These are phyloP conservation scores for Dynastes tityus DNA, from an alignment of 2,888 invertebrate genomes.

Conservation along the genomic window DNA sequence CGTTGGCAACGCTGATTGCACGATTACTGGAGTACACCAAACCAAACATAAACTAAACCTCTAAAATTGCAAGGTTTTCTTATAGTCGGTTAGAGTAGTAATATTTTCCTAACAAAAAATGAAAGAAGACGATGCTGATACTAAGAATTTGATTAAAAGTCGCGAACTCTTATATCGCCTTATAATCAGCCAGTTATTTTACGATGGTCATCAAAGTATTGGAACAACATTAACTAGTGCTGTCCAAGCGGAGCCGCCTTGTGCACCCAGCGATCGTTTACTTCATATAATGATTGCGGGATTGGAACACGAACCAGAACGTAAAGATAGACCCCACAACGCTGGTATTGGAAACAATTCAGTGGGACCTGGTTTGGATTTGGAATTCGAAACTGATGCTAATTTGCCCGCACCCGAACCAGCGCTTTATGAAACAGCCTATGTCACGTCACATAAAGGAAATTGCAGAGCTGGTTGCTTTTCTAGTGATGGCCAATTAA, in stretches of 20 bases:
- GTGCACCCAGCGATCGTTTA: conserved; percentile 95
- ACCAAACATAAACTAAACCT: too few species aligned
- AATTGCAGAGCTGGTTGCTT: conserved; percentile 97
- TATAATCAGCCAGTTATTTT: conserved; percentile 96
- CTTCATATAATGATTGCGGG: conserved; percentile 90
- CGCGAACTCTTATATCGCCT: conserved; percentile 91
- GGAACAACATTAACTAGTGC: conserved; percentile 88
- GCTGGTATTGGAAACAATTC: conserved; percentile 77
- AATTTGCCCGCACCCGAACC: conserved; percentile 95
- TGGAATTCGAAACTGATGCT: conserved; percentile 97
- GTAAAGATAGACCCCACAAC: conserved; percentile 76
- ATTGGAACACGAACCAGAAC: conserved; percentile 86
- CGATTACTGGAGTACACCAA: too few species aligned
- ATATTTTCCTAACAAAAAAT: conserved; percentile 23
- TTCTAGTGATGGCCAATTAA: conserved; percentile 93
- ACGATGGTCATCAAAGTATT: conserved; percentile 96
- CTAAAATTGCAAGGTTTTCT: too few species aligned
- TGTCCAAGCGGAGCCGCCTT: conserved; percentile 93
- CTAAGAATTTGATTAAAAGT: conserved; percentile 88
- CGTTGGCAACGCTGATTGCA: too few species aligned
- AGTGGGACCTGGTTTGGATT: conserved; percentile 84
- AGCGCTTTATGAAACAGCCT: conserved; percentile 97
- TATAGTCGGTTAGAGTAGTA: not conserved
- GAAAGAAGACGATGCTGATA: conserved; percentile 74
- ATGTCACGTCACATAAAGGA: conserved; percentile 98